Evolutionary conservation across 2,113 vertebrate species (phyloP), one percentile per base, ranked within the genome.

Genomic region (Salminus brasiliensis): DNA sequence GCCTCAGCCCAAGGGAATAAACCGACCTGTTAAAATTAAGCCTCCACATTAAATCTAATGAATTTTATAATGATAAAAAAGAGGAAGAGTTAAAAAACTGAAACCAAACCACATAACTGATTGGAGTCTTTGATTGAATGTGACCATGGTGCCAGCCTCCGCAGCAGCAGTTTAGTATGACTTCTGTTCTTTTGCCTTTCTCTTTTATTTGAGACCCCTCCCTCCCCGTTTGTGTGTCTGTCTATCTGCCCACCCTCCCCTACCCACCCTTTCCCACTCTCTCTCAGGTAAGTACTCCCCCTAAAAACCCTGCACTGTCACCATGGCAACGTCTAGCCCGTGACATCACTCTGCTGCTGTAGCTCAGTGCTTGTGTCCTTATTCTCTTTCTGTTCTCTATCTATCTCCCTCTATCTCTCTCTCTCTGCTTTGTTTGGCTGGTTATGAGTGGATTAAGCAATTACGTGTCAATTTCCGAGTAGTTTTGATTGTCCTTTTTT

Each of bases 391-490:
- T 86, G 29, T 3, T 66, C 32, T 67, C 4, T 86, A 18, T 49
- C 79, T 87, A 81, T 88, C 25, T 43, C 47, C 62, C n/a, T 49
- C 79, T 87, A 81, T 88, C 45, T 74, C 36, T 74, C 71, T 81
- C 25, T 49, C 59, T 25, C 93, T 96, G 96, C 96, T 98, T 98
- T 95, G 95, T 97, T 98, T 98, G 97, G 97, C 97, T 98, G 97
- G 96, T 98, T 98, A 97, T 97, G 96, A 98, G 96, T 98, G 97
- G 95, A 97, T 96, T 97, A 96, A 95, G 95, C 91, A 94, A 96
- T 88, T 93, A 93, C 32, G 93, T 95, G 92, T 83, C 66, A 91
- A 94, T 96, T 93, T 96, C 90, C 94, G 94, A 94, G 93, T 97
- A 98, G 95, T 97, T 90, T 94, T 88, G 88, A 94, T 95, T 96